phyloP scores from a whole-genome alignment of 2,797 vertebrate species.

The Botia almorhae region DNA sequence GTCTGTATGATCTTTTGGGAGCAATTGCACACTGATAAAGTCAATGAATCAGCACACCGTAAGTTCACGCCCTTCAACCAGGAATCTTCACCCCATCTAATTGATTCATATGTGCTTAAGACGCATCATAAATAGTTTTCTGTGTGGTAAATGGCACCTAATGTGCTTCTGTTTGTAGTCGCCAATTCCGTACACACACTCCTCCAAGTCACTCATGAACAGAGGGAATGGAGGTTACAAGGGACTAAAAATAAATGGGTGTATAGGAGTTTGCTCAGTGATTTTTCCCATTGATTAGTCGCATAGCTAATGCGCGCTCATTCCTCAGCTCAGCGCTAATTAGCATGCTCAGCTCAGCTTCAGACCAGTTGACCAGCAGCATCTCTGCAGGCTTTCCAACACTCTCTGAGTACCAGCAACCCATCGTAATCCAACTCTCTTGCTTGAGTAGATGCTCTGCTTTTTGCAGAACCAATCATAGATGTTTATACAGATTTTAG shows the following conservation, averaged over 20 bases:
- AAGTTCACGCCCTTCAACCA: constrained; percentile 31
- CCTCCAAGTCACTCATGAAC: constrained; percentile 61
- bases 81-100: constrained; percentile 13
- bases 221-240: constrained; percentile 57
- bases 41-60: constrained; percentile 19
- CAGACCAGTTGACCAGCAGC: constrained; percentile 83
- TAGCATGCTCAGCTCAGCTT: constrained; percentile 85
- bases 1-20: constrained; percentile 1
- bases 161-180: constrained; percentile 22
- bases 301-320: constrained; percentile 91
- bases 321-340: constrained; percentile 91
- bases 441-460: no score
- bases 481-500: no score
- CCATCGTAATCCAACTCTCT: neutral
- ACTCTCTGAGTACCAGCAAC: constrained; percentile 29
- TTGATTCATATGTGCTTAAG: constrained; percentile 38
- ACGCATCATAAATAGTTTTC: constrained; percentile 26
- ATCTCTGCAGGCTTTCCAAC: constrained; percentile 54
- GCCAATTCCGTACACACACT: constrained; percentile 42
- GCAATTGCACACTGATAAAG: neutral
- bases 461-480: no score
- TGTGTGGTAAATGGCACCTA: constrained; percentile 41
- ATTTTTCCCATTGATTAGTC: constrained; percentile 99
- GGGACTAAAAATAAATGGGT: constrained; percentile 87
- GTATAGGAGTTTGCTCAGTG: constrained; percentile 90